Evolutionary conservation across 2,888 invertebrate species (phyloP).

Genomic region (Agapostemon virescens): DNA sequence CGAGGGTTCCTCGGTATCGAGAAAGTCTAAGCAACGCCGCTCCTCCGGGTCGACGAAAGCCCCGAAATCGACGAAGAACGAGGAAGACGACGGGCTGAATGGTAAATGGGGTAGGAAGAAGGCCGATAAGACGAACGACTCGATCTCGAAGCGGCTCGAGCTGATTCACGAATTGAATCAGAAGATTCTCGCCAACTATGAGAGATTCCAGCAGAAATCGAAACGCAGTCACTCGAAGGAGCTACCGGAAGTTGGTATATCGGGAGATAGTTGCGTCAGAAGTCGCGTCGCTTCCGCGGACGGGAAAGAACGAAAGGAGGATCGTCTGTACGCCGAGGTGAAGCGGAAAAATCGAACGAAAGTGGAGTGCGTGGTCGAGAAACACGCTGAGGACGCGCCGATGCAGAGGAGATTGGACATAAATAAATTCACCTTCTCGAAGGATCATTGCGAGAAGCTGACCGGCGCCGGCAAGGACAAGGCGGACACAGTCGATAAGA

Average conservation of each 20-base stretch:
- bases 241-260: conserved; percentile 2
- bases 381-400: conserved; percentile 29
- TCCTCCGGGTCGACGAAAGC: conserved; percentile 34
- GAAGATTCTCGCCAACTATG: conserved; percentile 77
- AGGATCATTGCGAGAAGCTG: conserved; percentile 55
- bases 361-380: conserved; percentile 15
- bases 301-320: conserved; percentile 42
- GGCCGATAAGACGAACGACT: conserved; percentile 74
- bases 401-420: conserved; percentile 52
- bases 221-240: conserved; percentile 63
- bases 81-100: conserved; percentile 43
- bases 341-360: conserved; percentile 57
- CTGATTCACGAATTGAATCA: conserved; percentile 78
- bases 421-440: conserved; percentile 62
- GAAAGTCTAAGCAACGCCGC: conserved; percentile 59
- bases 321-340: conserved; percentile 64
- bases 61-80: conserved; percentile 31
- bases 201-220: conserved; percentile 74
- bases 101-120: conserved; percentile 72
- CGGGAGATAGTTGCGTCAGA: background rate
- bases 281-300: conserved; percentile 7
- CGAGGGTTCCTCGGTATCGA: conserved; percentile 32
- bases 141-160: conserved; percentile 75
- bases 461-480: conserved; percentile 44
- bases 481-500: conserved; percentile 3